These are phyloP conservation scores for Pantala flavescens DNA, from an alignment of 1,140 invertebrate species.

Conservation along the genomic window DNA sequence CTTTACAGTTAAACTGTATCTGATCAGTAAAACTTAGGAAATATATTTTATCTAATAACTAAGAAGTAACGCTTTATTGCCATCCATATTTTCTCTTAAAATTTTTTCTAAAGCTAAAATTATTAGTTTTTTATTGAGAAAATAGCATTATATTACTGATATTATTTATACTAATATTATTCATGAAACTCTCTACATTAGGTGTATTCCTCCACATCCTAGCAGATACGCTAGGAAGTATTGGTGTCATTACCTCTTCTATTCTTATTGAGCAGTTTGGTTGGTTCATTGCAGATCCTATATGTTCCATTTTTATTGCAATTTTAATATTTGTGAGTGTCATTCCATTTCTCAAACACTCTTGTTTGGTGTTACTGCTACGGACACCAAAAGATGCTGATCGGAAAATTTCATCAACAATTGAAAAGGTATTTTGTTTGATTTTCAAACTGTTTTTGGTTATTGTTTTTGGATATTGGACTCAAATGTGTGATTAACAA, in stretches of 20 bases:
- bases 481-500: not conserved
- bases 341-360: constrained; percentile 44
- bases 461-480: not conserved
- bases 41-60: no score
- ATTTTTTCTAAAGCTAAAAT: no score
- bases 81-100: no score
- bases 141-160: no score
- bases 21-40: no score
- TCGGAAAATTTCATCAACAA: constrained; percentile 24
- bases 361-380: constrained; percentile 38
- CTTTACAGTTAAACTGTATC: no score
- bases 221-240: constrained; percentile 51
- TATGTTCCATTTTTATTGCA: constrained; percentile 53
- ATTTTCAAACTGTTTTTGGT: not conserved
- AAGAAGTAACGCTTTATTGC: no score
- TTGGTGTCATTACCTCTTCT: constrained; percentile 51
- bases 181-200: constrained; percentile 29
- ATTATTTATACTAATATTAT: no score
- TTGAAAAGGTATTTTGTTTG: constrained; percentile 29
- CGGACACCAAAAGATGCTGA: constrained; percentile 25
- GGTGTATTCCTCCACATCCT: constrained; percentile 53
- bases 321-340: constrained; percentile 46
- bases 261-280: constrained; percentile 50
- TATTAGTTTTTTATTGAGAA: no score
- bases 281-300: constrained; percentile 48